phyloP scores from a whole-genome alignment of 2,113 vertebrate genomes.

The Connochaetes taurinus region DNA sequence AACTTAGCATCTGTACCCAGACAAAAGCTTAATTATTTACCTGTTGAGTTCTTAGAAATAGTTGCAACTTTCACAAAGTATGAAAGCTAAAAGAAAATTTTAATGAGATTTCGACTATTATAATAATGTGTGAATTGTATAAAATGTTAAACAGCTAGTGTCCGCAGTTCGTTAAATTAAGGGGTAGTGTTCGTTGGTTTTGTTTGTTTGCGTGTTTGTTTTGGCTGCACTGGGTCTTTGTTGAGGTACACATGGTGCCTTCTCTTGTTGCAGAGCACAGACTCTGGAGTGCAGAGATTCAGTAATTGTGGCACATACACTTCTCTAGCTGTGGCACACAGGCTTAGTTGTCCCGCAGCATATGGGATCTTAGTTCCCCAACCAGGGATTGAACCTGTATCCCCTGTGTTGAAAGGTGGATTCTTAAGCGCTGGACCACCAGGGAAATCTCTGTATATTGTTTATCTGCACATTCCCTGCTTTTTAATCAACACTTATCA shows the following conservation, averaged over 20 bases:
- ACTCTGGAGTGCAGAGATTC: not conserved
- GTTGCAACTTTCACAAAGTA: not conserved
- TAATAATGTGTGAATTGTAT: not conserved
- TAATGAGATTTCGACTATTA: not conserved
- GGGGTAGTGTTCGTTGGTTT: not conserved
- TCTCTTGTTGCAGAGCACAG: not conserved
- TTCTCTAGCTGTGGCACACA: not conserved
- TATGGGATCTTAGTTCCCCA: not conserved
- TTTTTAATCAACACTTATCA: not conserved
- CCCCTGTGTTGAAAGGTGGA: not conserved
- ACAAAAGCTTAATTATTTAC: not conserved
- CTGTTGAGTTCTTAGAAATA: not conserved
- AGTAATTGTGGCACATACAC: accelerated
- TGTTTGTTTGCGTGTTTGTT: not conserved
- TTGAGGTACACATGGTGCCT: not conserved
- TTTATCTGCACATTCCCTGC: not conserved
- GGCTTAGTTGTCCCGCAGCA: not conserved
- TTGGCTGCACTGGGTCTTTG: not conserved
- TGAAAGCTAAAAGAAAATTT: not conserved
- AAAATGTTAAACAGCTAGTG: not conserved
- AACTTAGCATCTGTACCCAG: not conserved
- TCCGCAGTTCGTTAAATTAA: not conserved
- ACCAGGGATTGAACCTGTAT: not conserved
- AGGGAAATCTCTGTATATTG: not conserved
- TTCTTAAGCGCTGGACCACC: not conserved